These are phyloP conservation scores for Tylochromis polylepis DNA, from an alignment of 2,113 vertebrate genomes.

Conservation along the genomic window DNA sequence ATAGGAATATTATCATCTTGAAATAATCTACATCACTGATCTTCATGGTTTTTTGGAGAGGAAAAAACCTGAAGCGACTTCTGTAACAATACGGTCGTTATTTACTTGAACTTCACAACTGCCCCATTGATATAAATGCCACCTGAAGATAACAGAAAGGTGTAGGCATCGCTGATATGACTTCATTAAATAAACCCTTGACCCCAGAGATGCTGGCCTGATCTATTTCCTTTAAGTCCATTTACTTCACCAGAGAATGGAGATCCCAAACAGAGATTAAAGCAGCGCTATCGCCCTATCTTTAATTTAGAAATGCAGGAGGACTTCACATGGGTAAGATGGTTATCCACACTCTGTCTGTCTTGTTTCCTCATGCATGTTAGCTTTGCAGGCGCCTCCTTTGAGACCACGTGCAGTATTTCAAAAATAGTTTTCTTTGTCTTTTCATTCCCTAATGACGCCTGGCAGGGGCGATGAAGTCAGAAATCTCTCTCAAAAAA, in stretches of 20 bases:
- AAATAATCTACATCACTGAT: not conserved
- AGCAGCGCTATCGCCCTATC: conserved; percentile 63
- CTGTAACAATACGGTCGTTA: not conserved
- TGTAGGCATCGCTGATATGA: conserved; percentile 39
- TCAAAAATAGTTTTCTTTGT: conserved; percentile 44
- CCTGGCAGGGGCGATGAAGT: conserved; percentile 13
- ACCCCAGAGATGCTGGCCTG: conserved; percentile 50
- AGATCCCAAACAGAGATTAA: conserved; percentile 45
- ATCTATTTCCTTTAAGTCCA: conserved; percentile 58
- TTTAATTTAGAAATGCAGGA: conserved; percentile 77
- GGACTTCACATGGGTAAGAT: conserved; percentile 54
- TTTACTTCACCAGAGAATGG: conserved; percentile 40
- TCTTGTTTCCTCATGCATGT: conserved; percentile 62
- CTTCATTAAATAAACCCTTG: conserved; percentile 66
- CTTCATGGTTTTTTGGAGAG: not conserved
- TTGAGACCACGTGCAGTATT: conserved; percentile 25
- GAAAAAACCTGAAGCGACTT: not conserved
- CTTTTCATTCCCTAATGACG: conserved; percentile 35
- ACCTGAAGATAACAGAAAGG: conserved; percentile 1
- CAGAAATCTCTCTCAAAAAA: conserved; percentile 12
- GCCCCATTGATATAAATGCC: not conserved
- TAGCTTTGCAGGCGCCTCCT: conserved; percentile 41
- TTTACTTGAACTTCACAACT: not conserved
- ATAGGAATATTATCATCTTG: not conserved
- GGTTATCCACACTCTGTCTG: conserved; percentile 64